Conservation (phyloP, 2,113 vertebrate genomes). For the Gila orcuttii region DNA sequence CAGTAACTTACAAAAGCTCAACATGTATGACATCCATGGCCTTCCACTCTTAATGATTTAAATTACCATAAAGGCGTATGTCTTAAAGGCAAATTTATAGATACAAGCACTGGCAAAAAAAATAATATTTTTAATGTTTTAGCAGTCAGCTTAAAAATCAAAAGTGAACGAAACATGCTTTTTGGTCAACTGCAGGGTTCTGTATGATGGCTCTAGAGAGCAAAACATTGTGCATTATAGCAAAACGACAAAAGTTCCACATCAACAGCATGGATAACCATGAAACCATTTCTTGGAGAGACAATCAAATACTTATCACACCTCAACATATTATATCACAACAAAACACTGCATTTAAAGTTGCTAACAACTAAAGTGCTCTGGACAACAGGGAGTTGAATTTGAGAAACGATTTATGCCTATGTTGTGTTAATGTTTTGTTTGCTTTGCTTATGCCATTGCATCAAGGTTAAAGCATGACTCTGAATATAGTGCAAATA, state of each 20-base stretch:
- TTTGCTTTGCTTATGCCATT: not conserved
- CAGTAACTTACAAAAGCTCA: not conserved
- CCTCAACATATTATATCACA: constrained; percentile 8
- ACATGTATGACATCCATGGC: not conserved
- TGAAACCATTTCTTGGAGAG: constrained; percentile 9
- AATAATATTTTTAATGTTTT: not conserved
- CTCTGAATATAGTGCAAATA: not conserved
- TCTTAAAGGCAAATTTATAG: too few species aligned
- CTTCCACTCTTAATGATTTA: not conserved
- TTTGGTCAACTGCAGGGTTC: not conserved
- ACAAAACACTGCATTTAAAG: constrained; percentile 8
- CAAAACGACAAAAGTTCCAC: not conserved
- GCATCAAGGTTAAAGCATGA: constrained; percentile 13
- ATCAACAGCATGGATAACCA: constrained; percentile 11
- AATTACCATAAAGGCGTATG: constrained; percentile 9
- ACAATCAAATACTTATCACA: constrained; percentile 5
- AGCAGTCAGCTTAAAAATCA: not conserved
- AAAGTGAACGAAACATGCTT: not conserved
- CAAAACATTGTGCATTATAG: not conserved
- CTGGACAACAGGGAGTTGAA: not conserved
- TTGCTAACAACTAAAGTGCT: not conserved
- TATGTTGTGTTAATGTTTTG: not conserved
- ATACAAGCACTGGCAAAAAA: not conserved
- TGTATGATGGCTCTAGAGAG: not conserved
- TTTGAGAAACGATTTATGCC: not conserved